Base-by-base conservation (phyloP, 2,113 vertebrate genomes). In the Cromileptes altivelis region DNA sequence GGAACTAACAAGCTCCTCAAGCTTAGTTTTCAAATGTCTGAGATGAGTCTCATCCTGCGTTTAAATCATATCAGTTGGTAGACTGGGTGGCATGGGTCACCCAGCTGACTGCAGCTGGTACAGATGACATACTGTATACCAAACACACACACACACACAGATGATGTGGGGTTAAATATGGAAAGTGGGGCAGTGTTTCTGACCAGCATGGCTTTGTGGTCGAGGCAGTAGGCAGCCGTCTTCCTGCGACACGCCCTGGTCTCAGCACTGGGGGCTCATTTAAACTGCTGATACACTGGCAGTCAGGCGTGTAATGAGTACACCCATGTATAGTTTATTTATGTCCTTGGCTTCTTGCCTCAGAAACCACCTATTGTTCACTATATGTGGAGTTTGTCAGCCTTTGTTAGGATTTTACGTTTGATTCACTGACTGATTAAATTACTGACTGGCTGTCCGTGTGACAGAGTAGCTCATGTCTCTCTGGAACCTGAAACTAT, bases 221-320 rank as follows among this genome's bases (percentile, higher is more conserved):
- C 9, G 47, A 50, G 78, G 85, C 77, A 58, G 74, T 42, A 75
- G 81, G 80, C 85, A 79, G 60, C 67, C 42, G 78, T 70, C 50
- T 84, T 85, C 73, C 81, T 81, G 89, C 0, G 88, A 90, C 93
- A 93, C 92, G 77, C 93, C 91, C 93, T 91, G 81, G 19, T 68
- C 83, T 74, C 57, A 55, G 33, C 60, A 21, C 21, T 1, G 70
- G 65, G 64, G 78, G 33, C 52, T 60, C 30, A 21, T 73, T 82
- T 42, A 60, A 47, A 0, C 75, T 65, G 55, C 85, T 65, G 47
- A 67, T 42, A 65, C 72, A 37, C 5, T 21, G 18, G 42, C 65
- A 70, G 42, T 52, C 61, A 80, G 80, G 19, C 49, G 2, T 60
- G 77, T 62, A 78, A 80, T 62, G 19, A 55, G 14, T 15, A 14